A percentile compares a stretch with the other conserved stretches of the same genome.
Conservation (phyloP, 2,797 vertebrate genomes). For the Brachyrhaphis roseni region DNA sequence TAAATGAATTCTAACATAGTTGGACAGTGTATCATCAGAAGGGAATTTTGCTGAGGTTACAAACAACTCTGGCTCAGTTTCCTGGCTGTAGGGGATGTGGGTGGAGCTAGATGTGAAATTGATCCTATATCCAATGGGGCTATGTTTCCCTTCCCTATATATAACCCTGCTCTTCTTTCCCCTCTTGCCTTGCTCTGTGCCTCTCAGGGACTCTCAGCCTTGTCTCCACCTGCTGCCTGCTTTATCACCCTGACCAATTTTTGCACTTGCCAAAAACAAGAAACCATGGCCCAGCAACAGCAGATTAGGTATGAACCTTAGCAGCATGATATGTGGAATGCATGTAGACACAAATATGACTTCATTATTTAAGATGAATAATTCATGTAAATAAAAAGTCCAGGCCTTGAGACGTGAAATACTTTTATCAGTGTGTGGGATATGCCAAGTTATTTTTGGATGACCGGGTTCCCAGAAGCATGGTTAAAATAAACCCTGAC, state of each 20-base stretch:
- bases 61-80: conserved; percentile 31
- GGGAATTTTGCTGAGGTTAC: conserved; percentile 20
- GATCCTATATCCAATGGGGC: conserved; percentile 35
- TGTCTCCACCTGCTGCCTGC: conserved; percentile 52
- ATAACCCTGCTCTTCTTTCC: conserved; percentile 43
- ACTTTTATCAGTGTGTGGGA: background rate
- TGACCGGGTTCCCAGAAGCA: conserved; percentile 13
- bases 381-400: background rate
- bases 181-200: conserved; percentile 68
- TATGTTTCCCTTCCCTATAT: conserved; percentile 61
- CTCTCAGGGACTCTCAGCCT: conserved; percentile 66
- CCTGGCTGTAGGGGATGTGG: conserved; percentile 52
- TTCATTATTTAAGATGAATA: background rate
- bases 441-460: conserved; percentile 58
- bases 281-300: conserved; percentile 75
- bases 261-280: conserved; percentile 30
- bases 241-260: conserved; percentile 32
- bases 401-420: background rate
- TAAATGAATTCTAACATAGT: background rate
- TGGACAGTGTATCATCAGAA: conserved; percentile 9
- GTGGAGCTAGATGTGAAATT: conserved; percentile 49
- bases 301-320: conserved; percentile 68
- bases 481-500: conserved; percentile 13
- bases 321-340: background rate
- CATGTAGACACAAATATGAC: background rate